Percentiles rank a stretch among this genome's conserved stretches.
Conservation (phyloP, 2,797 vertebrate species). For the Characodon lateralis region DNA sequence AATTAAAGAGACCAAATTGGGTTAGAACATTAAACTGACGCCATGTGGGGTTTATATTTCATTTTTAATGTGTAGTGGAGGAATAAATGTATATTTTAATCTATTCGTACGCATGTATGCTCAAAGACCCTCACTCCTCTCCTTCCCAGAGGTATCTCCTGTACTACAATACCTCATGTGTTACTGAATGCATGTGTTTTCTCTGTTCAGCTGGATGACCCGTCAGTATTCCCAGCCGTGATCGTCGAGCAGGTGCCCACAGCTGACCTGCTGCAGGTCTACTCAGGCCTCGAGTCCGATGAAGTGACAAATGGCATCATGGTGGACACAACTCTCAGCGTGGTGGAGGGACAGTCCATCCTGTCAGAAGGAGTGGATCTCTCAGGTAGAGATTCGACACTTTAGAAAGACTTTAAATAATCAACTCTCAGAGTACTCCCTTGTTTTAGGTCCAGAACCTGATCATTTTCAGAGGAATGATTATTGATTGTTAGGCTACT, state of each 20-base stretch:
- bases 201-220: conserved; percentile 86
- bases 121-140: neutral
- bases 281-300: conserved; percentile 88
- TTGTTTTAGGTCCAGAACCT: no score
- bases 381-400: conserved; percentile 71
- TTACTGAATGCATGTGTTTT: conserved; percentile 33
- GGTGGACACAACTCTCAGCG: conserved; percentile 83
- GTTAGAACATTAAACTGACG: conserved; percentile 47
- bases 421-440: neutral
- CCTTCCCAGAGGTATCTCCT: conserved; percentile 1
- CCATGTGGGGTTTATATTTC: conserved; percentile 33
- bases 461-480: neutral
- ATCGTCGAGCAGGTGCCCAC: conserved; percentile 89
- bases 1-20: conserved; percentile 50
- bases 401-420: neutral
- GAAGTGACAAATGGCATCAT: conserved; percentile 86
- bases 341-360: conserved; percentile 83
- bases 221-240: conserved; percentile 89
- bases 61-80: conserved; percentile 41
- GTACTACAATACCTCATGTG: conserved; percentile 10
- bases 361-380: conserved; percentile 83
- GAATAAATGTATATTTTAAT: conserved; percentile 46
- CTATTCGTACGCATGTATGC: conserved; percentile 14
- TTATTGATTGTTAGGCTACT: no score
- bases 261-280: conserved; percentile 88